Base-by-base conservation (phyloP, 2,888 invertebrate genomes). In the Melanchra persicariae region DNA sequence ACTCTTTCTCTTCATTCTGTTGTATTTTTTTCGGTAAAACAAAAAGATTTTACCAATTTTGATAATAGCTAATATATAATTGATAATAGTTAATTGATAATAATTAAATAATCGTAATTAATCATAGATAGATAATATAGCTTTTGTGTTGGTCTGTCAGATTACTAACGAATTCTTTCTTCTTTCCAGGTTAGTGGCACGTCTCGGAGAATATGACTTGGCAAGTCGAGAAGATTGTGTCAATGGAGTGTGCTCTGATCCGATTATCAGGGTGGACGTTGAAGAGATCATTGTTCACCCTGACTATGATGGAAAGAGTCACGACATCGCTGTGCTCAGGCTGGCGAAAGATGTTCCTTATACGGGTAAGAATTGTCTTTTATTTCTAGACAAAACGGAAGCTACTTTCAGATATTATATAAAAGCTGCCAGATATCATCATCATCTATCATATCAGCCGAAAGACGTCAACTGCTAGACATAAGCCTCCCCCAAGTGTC, bases 301-400 rank as follows among this genome's bases (percentile, higher is more conserved):
- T 0, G 85, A 76, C 0, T 91, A 88, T 67, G 83, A 88, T 26
- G 86, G 84, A 0, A 79, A 63, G 5, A 83, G 83, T 3, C 83
- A 91, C 22, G 92, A 92, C 45, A 85, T 92, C 19, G 92, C 92
- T 3, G 74, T 92, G 0, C 52, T 92, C 51, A 87, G 81, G 45
- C 81, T 92, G 45, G 82, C 82, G 7, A 60, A 81, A 15, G 84
- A 85, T 2, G 88, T 82, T 2, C 88, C 89, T 22, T 92, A 89
- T 80, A 91, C 90, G 4, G 92, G 92, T 92, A 77, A 86, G 76
- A 24, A 10, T 26, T 5, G 9, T 15, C 1, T 51, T n/a, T 15
- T 9, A 22, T 34, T 43, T 37, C 19, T 19, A 8, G 22, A 22
- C 0, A 26, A 30, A 6, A 52, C 52, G 26, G 2, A 26, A 30